Evolutionary conservation across 35 echinoderm and acorn worm genomes (phyloP), one percentile per base, ranked within the genome.

Genomic region (Patiria miniata): DNA sequence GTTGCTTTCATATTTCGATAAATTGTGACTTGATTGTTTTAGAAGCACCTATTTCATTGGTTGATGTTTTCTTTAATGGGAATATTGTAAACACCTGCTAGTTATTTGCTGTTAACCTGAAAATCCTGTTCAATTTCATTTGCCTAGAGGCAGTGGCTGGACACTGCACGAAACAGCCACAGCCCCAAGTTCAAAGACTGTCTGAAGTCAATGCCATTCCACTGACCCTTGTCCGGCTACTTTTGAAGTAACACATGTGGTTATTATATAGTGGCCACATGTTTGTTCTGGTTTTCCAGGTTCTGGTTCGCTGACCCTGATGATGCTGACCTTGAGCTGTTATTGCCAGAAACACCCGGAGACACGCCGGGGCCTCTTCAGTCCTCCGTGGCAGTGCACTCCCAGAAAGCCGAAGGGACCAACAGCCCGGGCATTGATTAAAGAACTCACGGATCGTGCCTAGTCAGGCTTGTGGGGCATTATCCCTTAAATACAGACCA

Each of bases 401-500:
- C 26, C 65, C 14, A 32, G 26, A 73, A 9, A 73, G 29, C 4
- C 19, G 14, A 32, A 36, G 26, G 34, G 65, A 73, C 65, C 21
- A 30, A 73, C 34, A 34, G 65, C 29, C 29, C 42, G 42, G 65
- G 26, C 34, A 34, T 22, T 73, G 65, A 73, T 30, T 73, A 73
- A n/a, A 32, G 65, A 34, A 18, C 42, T 2, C 21, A 73, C 65
- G 29, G 65, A 26, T 34, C 65, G 65, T 73, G 65, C 65, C 65
- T 73, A 30, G 65, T 73, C 65, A 22, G 65, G 65, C 65, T 73
- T 73, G 65, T 73, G 65, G 65, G 65, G 65, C 65, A 73, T 73
- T 73, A 73, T 26, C 26, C 26, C 65, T 73, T 73, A 73, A 73
- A 73, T 73, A 73, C 65, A 73, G 65, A 34, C 65, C 65, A 34